Percentiles rank a stretch among this genome's conserved stretches.
These are phyloP conservation scores for Bibio marci DNA, from an alignment of 2,888 invertebrate genomes.

Conservation along the genomic window DNA sequence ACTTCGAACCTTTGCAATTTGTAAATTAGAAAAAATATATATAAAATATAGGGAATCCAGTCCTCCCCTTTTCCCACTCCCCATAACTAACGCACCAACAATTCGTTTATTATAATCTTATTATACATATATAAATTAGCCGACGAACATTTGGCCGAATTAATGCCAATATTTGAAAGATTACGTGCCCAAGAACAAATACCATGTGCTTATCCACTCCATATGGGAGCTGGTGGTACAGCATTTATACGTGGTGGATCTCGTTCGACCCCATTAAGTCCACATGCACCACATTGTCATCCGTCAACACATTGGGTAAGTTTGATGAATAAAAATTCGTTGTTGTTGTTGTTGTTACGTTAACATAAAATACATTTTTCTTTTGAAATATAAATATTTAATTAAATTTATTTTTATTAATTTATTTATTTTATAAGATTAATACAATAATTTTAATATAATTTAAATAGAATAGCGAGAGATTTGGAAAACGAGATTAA, in stretches of 20 bases:
- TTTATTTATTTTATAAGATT: background rate
- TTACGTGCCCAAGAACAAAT: slow-evolving; percentile 80
- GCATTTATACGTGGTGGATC: slow-evolving; percentile 45
- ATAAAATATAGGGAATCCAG: too few species aligned
- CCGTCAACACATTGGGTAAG: slow-evolving; percentile 47
- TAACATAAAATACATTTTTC: too few species aligned
- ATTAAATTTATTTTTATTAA: too few species aligned
- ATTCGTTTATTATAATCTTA: too few species aligned
- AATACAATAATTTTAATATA: background rate
- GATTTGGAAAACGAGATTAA: background rate
- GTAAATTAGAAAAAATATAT: too few species aligned
- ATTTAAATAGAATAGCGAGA: background rate
- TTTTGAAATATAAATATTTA: too few species aligned
- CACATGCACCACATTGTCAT: slow-evolving; percentile 44
- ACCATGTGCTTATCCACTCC: slow-evolving; percentile 80
- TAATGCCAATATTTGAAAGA: slow-evolving; percentile 91
- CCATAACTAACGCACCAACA: too few species aligned
- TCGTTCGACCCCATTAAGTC: slow-evolving; percentile 44
- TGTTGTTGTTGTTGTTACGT: background rate
- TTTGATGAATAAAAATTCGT: slow-evolving; percentile 9
- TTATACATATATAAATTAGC: too few species aligned
- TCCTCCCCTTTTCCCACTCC: too few species aligned
- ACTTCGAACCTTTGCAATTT: too few species aligned
- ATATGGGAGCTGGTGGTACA: slow-evolving; percentile 54
- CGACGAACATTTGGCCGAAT: slow-evolving; percentile 87